These are phyloP conservation scores for Eidolon helvum DNA, from an alignment of 2,113 vertebrate species.

Conservation along the genomic window DNA sequence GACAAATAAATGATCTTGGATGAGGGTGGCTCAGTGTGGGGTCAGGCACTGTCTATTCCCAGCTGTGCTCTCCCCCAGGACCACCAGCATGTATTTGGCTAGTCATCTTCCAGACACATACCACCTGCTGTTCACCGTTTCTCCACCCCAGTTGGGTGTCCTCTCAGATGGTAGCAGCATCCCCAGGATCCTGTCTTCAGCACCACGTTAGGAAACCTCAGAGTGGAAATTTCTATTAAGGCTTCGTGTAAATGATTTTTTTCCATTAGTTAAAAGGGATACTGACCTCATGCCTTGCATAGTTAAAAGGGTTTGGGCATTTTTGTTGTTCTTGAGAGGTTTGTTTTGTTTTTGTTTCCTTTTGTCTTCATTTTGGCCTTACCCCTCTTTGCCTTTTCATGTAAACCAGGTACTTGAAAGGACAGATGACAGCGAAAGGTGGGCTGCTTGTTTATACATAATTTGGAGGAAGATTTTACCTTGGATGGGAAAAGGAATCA, in stretches of 20 bases:
- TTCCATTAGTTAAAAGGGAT: constrained; percentile 71
- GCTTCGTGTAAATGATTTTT: constrained; percentile 64
- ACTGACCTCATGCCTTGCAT: constrained; percentile 78
- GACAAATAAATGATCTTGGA: not conserved
- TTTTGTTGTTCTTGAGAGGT: not conserved
- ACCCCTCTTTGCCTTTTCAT: constrained; percentile 84
- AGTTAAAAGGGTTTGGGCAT: constrained; percentile 63
- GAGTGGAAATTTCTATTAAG: constrained; percentile 41
- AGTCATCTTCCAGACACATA: not conserved
- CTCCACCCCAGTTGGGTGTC: not conserved
- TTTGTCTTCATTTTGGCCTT: constrained; percentile 81
- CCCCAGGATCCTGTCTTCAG: constrained; percentile 37
- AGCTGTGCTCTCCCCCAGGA: not conserved
- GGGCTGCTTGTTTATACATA: constrained; percentile 80
- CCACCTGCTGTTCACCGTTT: not conserved
- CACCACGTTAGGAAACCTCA: not conserved
- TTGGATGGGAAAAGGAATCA: constrained; percentile 75
- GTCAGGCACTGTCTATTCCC: not conserved
- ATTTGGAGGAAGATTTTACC: constrained; percentile 76
- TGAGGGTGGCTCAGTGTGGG: not conserved
- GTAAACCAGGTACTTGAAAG: constrained; percentile 88
- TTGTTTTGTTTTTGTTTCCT: not conserved
- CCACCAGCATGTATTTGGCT: not conserved
- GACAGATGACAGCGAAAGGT: constrained; percentile 86
- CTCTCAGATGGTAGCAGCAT: not conserved